Evolutionary conservation across 2,113 vertebrate genomes (phyloP).

Genomic region (Polyodon spathula): DNA sequence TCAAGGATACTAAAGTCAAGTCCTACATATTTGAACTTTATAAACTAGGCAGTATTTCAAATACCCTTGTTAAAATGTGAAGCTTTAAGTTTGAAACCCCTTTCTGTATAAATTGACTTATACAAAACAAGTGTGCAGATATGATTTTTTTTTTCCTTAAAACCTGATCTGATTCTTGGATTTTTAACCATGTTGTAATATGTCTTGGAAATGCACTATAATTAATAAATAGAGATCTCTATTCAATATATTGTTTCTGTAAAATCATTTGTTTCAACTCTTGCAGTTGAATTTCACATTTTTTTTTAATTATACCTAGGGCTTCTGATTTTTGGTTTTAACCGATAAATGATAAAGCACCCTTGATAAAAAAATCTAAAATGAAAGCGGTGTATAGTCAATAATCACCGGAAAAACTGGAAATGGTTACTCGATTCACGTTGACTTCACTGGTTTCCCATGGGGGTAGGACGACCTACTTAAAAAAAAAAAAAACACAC

Average conservation of each 20-base stretch:
- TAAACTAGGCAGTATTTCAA: slow-evolving; percentile 31
- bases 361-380: slow-evolving; percentile 44
- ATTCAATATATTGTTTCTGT: slow-evolving; percentile 24
- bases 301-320: slow-evolving; percentile 39
- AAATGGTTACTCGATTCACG: too few relatives aligned
- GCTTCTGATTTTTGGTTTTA: slow-evolving; percentile 23
- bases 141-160: slow-evolving; percentile 24
- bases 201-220: slow-evolving; percentile 62
- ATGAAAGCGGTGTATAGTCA: too few relatives aligned
- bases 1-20: slow-evolving; percentile 21
- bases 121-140: slow-evolving; percentile 24
- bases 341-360: too few relatives aligned
- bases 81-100: slow-evolving; percentile 46
- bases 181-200: slow-evolving; percentile 48
- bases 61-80: slow-evolving; percentile 41
- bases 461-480: too few relatives aligned
- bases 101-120: slow-evolving; percentile 28
- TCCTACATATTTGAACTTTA: too few relatives aligned
- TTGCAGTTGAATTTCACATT: slow-evolving; percentile 10
- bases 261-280: slow-evolving; percentile 1
- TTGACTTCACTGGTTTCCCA: too few relatives aligned
- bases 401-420: too few relatives aligned
- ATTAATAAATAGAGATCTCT: slow-evolving; percentile 59
- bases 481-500: too few relatives aligned
- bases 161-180: slow-evolving; percentile 25